Evolutionary conservation across 2,113 vertebrate species (phyloP).

Genomic region (Hypanus sabinus): DNA sequence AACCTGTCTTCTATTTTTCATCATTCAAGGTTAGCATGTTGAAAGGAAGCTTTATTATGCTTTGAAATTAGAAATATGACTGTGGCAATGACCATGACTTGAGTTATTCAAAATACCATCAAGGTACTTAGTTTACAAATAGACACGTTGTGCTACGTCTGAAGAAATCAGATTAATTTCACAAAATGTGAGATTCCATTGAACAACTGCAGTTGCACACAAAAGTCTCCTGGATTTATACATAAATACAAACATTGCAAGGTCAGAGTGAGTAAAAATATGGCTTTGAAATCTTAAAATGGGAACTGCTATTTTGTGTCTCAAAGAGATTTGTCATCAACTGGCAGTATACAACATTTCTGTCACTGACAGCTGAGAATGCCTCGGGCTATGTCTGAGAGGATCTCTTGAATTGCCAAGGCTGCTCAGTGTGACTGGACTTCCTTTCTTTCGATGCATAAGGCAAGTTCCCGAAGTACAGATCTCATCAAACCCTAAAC

Average conservation of each 20-base stretch:
- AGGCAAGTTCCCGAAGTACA: neutral
- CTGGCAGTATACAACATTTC: constrained; percentile 8
- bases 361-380: neutral
- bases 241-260: constrained; percentile 12
- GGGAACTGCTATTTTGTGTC: neutral
- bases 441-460: neutral
- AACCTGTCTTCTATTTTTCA: neutral
- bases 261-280: neutral
- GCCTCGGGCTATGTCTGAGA: neutral
- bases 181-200: neutral
- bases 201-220: neutral
- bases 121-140: neutral
- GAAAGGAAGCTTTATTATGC: neutral
- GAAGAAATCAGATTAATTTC: neutral
- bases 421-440: neutral
- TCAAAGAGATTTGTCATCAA: constrained; percentile 14
- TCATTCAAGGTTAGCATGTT: neutral
- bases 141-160: neutral
- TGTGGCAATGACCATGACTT: neutral
- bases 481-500: neutral
- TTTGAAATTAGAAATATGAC: constrained; percentile 2
- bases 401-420: neutral
- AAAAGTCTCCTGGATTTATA: neutral
- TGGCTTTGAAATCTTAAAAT: neutral
- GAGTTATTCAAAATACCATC: neutral